Evolutionary conservation across 1,140 invertebrate species (phyloP), one percentile per base, ranked within the genome.

Genomic region (Heliconius nattereri): DNA sequence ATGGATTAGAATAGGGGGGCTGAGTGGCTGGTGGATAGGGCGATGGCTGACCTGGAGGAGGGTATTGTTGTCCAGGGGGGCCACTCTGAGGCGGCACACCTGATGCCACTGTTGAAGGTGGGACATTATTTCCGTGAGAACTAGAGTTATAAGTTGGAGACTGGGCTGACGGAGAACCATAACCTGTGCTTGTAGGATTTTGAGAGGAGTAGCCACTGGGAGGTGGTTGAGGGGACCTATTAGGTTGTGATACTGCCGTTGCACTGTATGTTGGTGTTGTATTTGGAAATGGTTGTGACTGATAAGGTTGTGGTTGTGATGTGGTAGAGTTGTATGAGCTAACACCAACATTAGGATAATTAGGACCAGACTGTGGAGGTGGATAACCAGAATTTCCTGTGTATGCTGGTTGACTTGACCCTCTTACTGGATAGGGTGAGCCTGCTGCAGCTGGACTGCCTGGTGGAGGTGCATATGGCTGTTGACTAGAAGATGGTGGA

Each of bases 1-100:
- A 95, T 29, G 94, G 93, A 85, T 94, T 95, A n/a, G 94, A 94
- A 84, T 94, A 95, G 29, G 94, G 93, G 29, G 93, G 94, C 84
- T 95, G 94, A 74, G 88, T 85, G 19, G 91, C 87, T n/a, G 92
- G 89, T 7, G 94, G 93, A 84, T 95, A 95, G 19, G 91, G 90
- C 5, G 94, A 91, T 35, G 92, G 91, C 79, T 94, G 93, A 2
- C 91, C 91, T 19, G 93, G 85, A 32, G 93, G 90, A 9, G 93
- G 91, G 75, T 95, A 95, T 70, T 94, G 90, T 77, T 94, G 93
- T 26, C 86, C 85, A 60, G 90, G 81, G 11, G 90, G 89, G 54
- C 89, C 90, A 78, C 86, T 88, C 54, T 88, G 85, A 40, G 91
- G 40, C 13, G 91, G 85, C 1, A 85, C 84, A 7, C 91, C 90